Base-by-base conservation (phyloP, 2,113 vertebrate genomes). In the Lethenteron reissneri region DNA sequence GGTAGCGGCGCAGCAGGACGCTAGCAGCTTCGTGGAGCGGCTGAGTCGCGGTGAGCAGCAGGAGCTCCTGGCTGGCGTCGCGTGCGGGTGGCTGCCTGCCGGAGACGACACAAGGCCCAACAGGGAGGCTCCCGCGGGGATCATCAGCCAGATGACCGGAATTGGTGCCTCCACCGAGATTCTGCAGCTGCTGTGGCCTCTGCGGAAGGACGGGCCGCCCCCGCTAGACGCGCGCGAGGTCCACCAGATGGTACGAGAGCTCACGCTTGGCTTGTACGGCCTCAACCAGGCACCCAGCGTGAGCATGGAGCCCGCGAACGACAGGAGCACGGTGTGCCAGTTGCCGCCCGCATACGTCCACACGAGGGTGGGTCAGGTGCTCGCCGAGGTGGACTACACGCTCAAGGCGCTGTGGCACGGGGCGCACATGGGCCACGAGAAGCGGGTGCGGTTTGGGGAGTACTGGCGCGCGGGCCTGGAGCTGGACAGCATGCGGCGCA, bases 331-430 rank as follows among this genome's bases (percentile, higher is more conserved):
- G 71, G 79, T 79, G 2, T 84, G 82, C 72, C 80, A 80, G 0
- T 72, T 85, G 72, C 78, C 82, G 57, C 81, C 84, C 57, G 81
- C 81, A 9, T 84, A 84, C 73, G 77, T 69, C 71, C 80, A 84
- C 71, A 85, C 74, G 25, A 78, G 77, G 75, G 75, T 80, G 56
- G 82, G 82, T 3, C 82, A 83, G 72, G 81, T 84, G 70, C 72
- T 84, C 64, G 81, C 82, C 60, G 73, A 74, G 12, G 70, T 81
- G 60, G 82, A 85, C 70, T 82, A 82, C 17, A 77, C 79, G 73
- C 74, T 80, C 56, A 83, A 85, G 77, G 78, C 81, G 11, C 74
- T 86, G 2, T 86, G 84, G 84, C 84, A 86, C 58, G 82, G 82
- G 6, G 77, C 77, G 1, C 78, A 77, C n/a, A 80, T 83, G 74